Evolutionary conservation across 1,140 invertebrate genomes (phyloP).

Genomic region (Campodea augens): DNA sequence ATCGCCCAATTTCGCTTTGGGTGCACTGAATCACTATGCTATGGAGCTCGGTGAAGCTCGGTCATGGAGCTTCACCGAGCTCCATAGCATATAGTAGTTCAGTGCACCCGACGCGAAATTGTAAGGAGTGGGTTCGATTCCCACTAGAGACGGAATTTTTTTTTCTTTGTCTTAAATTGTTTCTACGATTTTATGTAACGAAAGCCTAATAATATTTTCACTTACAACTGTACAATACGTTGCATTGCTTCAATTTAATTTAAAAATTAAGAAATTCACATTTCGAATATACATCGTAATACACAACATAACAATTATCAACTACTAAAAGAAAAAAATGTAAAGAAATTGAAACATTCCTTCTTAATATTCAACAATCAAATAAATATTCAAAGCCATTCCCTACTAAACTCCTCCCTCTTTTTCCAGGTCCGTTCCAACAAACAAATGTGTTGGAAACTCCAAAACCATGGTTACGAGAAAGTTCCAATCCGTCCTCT

Average conservation of each 20-base stretch:
- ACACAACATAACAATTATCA: neutral
- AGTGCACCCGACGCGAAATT: too few relatives aligned
- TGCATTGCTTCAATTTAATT: neutral
- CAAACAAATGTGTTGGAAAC: conserved; percentile 5
- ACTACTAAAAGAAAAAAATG: neutral
- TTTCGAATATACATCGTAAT: neutral
- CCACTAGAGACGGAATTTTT: too few relatives aligned
- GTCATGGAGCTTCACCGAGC: too few relatives aligned
- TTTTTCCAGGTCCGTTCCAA: conserved; percentile 4
- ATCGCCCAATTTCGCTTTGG: too few relatives aligned
- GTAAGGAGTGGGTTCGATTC: too few relatives aligned
- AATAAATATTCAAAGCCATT: neutral
- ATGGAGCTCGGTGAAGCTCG: too few relatives aligned
- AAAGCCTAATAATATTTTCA: too few relatives aligned
- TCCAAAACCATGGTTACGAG: conserved; percentile 8
- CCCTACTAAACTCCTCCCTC: neutral
- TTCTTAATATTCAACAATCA: neutral
- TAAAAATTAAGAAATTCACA: neutral
- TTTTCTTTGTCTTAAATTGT: too few relatives aligned
- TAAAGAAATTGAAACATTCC: neutral
- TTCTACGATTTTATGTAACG: too few relatives aligned
- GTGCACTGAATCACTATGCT: too few relatives aligned
- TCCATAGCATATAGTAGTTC: too few relatives aligned
- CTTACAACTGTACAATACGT: too few relatives aligned
- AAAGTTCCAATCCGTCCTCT: conserved; percentile 5